phyloP scores from a whole-genome alignment of 2,888 invertebrate species.

The Orchesella flavescens region DNA sequence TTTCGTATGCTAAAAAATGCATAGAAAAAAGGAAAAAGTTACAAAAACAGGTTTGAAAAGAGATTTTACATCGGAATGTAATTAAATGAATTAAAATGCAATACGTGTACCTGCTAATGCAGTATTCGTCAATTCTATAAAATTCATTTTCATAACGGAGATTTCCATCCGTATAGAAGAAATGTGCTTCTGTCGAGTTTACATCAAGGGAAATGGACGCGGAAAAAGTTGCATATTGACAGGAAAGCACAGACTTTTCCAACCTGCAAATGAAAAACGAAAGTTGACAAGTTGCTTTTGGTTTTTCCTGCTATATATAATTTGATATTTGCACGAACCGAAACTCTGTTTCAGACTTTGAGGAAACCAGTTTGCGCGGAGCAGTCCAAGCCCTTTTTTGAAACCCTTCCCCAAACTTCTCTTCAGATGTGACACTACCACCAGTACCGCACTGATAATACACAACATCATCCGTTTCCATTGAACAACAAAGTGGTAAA shows the following conservation, averaged over 20 bases:
- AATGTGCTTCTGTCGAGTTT: constrained; percentile 38
- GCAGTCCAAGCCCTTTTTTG: constrained; percentile 53
- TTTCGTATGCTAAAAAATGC: constrained; percentile 16
- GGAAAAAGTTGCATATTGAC: constrained; percentile 42
- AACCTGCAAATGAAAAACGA: constrained; percentile 37
- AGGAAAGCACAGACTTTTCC: constrained; percentile 60
- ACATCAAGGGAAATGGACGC: constrained; percentile 45
- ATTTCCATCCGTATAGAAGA: constrained; percentile 61
- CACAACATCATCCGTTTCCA: constrained; percentile 59
- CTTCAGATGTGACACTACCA: constrained; percentile 29
- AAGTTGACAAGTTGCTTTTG: neutral
- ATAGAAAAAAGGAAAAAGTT: neutral
- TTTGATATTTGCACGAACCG: constrained; percentile 20
- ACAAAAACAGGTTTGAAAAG: neutral
- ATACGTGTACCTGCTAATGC: constrained; percentile 54
- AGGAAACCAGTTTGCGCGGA: constrained; percentile 50
- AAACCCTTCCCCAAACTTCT: constrained; percentile 28
- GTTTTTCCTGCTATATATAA: too few relatives aligned
- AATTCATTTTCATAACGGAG: constrained; percentile 62
- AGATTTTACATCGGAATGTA: too few relatives aligned
- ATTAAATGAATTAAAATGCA: too few relatives aligned
- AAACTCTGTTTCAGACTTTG: constrained; percentile 47
- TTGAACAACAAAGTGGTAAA: constrained; percentile 61
- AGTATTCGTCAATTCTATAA: constrained; percentile 60
- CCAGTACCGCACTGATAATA: constrained; percentile 61